Evolutionary conservation across 2,797 vertebrate genomes (phyloP).

Genomic region (Mastacembelus armatus): DNA sequence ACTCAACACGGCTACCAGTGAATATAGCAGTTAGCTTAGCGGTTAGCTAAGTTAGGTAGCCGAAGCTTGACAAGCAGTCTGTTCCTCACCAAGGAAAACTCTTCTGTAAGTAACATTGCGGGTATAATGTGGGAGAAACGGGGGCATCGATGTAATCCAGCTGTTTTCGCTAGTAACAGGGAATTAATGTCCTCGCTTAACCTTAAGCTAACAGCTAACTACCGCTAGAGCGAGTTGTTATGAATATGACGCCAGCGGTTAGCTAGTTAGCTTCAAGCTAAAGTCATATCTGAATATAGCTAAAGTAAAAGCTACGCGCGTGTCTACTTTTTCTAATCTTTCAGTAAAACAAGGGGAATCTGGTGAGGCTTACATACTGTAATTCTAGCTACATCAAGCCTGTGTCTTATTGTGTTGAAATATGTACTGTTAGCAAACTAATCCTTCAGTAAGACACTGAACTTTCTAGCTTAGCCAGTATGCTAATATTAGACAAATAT

Average conservation of each 20-base stretch:
- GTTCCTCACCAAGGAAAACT: not conserved
- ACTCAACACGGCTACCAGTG: not conserved
- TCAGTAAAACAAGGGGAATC: not conserved
- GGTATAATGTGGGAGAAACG: not conserved
- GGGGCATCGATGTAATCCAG: not conserved
- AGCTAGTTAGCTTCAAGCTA: not conserved
- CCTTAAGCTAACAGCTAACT: too few species aligned
- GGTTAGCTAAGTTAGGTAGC: not conserved
- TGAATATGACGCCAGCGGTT: not conserved
- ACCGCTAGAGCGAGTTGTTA: not conserved
- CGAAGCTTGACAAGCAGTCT: too few species aligned
- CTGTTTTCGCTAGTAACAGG: not conserved
- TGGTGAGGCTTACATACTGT: not conserved
- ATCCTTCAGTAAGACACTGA: constrained; percentile 1
- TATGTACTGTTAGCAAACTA: not conserved
- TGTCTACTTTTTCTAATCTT: not conserved
- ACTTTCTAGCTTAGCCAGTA: not conserved
- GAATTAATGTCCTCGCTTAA: not conserved
- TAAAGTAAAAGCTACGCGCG: too few species aligned
- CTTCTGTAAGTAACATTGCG: not conserved
- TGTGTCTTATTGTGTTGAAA: not conserved
- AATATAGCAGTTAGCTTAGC: not conserved
- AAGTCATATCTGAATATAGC: too few species aligned
- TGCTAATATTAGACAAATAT: constrained; percentile 7
- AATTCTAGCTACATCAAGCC: not conserved